Percentiles rank a stretch among this genome's conserved stretches.
phyloP scores from a whole-genome alignment of 2,797 vertebrate genomes.

The Phrynocephalus guinanensis region DNA sequence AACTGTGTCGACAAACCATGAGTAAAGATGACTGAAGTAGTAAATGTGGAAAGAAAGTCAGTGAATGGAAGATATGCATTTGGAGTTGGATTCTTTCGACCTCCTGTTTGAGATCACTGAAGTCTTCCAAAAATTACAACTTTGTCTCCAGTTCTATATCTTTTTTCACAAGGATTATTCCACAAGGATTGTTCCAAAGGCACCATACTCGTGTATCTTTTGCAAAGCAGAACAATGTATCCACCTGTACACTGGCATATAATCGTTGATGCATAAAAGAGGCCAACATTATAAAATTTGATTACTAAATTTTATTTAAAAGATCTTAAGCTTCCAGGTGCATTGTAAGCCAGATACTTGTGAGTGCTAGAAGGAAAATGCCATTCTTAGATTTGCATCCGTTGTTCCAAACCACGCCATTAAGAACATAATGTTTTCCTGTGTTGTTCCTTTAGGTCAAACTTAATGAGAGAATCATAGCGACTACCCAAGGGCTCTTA shows the following conservation, averaged over 20 bases:
- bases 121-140: not conserved
- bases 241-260: not conserved
- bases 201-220: too few species aligned
- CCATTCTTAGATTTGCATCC: not conserved
- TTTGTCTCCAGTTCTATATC: not conserved
- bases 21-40: not conserved
- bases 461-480: slow-evolving; percentile 90
- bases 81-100: too few species aligned
- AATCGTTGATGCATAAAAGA: not conserved
- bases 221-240: too few species aligned
- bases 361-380: not conserved
- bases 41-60: not conserved
- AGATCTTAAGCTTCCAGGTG: not conserved
- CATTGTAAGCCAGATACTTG: not conserved
- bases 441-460: slow-evolving; percentile 84
- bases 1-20: not conserved
- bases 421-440: not conserved
- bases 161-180: not conserved
- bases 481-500: slow-evolving; percentile 93
- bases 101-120: not conserved
- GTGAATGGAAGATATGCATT: not conserved
- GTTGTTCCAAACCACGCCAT: not conserved
- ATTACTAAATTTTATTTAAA: not conserved
- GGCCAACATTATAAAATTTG: not conserved
- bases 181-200: not conserved